Percentiles rank a stretch among this genome's conserved stretches.
phyloP scores from a whole-genome alignment of 2,113 vertebrate genomes.

The Columba livia region DNA sequence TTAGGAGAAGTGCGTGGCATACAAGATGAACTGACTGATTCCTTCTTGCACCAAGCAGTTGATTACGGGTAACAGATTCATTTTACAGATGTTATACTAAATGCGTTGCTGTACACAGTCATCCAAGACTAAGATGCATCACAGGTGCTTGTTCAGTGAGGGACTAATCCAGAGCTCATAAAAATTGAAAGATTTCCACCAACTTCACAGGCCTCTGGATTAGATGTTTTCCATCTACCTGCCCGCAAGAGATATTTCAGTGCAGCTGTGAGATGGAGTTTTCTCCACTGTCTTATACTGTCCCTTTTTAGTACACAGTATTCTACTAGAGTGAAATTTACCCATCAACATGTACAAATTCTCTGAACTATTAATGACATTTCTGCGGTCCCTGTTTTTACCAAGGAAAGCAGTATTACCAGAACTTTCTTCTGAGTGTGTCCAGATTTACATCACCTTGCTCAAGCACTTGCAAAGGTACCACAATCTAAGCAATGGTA shows the following conservation, averaged over 20 bases:
- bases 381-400: neutral
- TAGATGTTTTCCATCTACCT: neutral
- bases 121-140: neutral
- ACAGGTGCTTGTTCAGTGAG: neutral
- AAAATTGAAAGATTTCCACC: neutral
- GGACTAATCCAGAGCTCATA: neutral
- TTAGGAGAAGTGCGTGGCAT: neutral
- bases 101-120: neutral
- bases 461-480: neutral
- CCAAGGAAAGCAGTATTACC: neutral
- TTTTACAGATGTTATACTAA: neutral
- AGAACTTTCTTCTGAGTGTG: neutral
- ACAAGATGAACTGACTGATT: neutral
- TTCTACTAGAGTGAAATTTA: neutral
- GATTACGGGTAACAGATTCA: neutral
- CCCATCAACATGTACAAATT: neutral
- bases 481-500: rapidly evolving
- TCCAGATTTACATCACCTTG: neutral
- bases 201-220: neutral
- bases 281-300: neutral
- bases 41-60: neutral
- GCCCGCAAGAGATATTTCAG: neutral
- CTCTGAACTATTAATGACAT: neutral
- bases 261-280: neutral
- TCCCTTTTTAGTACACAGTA: neutral